A percentile compares a stretch with the other conserved stretches of the same genome.
phyloP scores from a whole-genome alignment of 2,888 invertebrate genomes.

The Andrena praecox region DNA sequence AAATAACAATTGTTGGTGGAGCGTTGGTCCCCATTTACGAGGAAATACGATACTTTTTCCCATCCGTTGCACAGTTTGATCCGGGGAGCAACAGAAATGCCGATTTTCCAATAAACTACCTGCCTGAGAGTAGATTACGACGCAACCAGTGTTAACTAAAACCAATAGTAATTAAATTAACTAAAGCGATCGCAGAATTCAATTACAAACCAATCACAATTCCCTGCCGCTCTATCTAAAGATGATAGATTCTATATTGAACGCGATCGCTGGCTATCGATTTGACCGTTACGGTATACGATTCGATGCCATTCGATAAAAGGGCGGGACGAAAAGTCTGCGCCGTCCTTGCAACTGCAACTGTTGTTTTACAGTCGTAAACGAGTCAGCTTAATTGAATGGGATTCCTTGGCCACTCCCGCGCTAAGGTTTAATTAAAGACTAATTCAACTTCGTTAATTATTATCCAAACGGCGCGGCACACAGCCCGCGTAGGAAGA shows the following conservation, averaged over 20 bases:
- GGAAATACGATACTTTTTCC: not conserved
- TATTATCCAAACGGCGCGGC: slow-evolving; percentile 19
- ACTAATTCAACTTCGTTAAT: slow-evolving; percentile 56
- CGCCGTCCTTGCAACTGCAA: not conserved
- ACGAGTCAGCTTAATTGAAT: slow-evolving; percentile 22
- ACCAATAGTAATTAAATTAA: slow-evolving; percentile 1
- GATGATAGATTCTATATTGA: slow-evolving; percentile 1
- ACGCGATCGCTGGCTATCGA: not conserved
- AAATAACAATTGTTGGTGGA: not conserved
- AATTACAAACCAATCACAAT: slow-evolving; percentile 25
- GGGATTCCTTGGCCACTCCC: slow-evolving; percentile 1
- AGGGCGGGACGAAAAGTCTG: not conserved
- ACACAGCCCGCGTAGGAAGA: slow-evolving; percentile 1
- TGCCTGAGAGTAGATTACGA: not conserved
- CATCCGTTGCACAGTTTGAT: not conserved
- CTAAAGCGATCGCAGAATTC: slow-evolving; percentile 8
- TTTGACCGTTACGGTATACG: not conserved
- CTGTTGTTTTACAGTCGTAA: slow-evolving; percentile 1
- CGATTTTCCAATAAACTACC: not conserved
- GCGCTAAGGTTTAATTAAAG: slow-evolving; percentile 32
- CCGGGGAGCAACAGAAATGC: not conserved
- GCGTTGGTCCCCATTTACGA: not conserved
- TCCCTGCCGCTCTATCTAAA: not conserved
- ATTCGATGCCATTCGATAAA: not conserved
- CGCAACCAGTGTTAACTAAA: not conserved